These are phyloP conservation scores for Garrulus glandarius DNA, from an alignment of 2,797 vertebrate species.

Conservation along the genomic window DNA sequence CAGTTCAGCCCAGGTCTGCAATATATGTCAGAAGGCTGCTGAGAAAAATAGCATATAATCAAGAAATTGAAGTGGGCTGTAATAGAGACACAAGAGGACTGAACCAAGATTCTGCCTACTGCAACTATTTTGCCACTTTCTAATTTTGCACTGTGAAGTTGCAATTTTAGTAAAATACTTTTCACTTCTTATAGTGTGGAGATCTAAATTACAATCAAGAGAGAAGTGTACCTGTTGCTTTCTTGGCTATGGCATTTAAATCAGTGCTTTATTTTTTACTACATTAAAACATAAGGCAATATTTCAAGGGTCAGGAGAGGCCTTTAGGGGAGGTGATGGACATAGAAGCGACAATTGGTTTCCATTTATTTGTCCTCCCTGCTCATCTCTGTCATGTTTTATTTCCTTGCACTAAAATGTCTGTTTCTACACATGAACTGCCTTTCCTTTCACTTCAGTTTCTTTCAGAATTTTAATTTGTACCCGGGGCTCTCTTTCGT, in stretches of 20 bases:
- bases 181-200: background rate
- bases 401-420: background rate
- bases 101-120: background rate
- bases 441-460: background rate
- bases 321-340: background rate
- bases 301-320: background rate
- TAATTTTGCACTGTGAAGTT: background rate
- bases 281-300: background rate
- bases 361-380: background rate
- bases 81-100: background rate
- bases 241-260: background rate
- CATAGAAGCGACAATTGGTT: background rate
- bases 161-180: background rate
- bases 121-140: background rate
- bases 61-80: background rate
- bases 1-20: background rate
- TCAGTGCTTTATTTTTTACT: background rate
- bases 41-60: background rate
- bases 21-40: background rate
- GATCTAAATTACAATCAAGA: background rate
- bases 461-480: constrained; percentile 5
- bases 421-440: background rate
- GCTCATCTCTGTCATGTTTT: background rate
- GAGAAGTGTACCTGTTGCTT: background rate
- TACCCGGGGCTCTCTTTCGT: background rate